phyloP scores from a whole-genome alignment of 2,888 invertebrate genomes.

The Phengaris alcon region DNA sequence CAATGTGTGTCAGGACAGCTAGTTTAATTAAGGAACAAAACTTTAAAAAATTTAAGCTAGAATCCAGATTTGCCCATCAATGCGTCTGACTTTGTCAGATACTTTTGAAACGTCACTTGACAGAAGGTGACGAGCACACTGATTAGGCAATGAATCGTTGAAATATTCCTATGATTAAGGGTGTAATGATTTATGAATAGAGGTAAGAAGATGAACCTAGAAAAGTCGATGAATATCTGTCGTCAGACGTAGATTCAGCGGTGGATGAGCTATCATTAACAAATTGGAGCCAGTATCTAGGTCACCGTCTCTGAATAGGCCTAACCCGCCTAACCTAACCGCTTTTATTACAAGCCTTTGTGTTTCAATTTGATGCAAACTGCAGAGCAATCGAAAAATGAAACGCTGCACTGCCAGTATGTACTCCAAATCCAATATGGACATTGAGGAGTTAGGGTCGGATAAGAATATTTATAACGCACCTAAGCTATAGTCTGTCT shows the following conservation, averaged over 20 bases:
- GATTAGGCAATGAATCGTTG: too few relatives aligned
- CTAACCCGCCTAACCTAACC: not conserved
- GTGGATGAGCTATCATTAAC: conserved; percentile 2
- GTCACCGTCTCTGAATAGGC: conserved; percentile 5
- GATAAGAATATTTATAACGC: not conserved
- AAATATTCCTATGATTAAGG: too few relatives aligned
- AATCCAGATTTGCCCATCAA: too few relatives aligned
- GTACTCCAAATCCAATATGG: not conserved
- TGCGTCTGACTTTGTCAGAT: too few relatives aligned
- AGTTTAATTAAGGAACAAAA: not conserved
- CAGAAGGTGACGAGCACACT: too few relatives aligned
- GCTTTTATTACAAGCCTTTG: conserved; percentile 6
- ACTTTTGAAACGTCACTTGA: too few relatives aligned
- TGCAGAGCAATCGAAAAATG: conserved; percentile 7
- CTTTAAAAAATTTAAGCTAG: too few relatives aligned
- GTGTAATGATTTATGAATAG: too few relatives aligned
- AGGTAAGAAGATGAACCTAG: too few relatives aligned
- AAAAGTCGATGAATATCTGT: too few relatives aligned
- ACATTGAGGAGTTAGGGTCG: not conserved
- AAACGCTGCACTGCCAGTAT: not conserved
- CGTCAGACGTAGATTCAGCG: too few relatives aligned
- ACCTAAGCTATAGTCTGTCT: not conserved
- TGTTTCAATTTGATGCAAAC: conserved; percentile 16
- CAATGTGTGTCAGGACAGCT: too few relatives aligned
- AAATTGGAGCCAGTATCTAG: not conserved